phyloP scores from a whole-genome alignment of 1,140 invertebrate genomes.

The Condylostylus longicornis region DNA sequence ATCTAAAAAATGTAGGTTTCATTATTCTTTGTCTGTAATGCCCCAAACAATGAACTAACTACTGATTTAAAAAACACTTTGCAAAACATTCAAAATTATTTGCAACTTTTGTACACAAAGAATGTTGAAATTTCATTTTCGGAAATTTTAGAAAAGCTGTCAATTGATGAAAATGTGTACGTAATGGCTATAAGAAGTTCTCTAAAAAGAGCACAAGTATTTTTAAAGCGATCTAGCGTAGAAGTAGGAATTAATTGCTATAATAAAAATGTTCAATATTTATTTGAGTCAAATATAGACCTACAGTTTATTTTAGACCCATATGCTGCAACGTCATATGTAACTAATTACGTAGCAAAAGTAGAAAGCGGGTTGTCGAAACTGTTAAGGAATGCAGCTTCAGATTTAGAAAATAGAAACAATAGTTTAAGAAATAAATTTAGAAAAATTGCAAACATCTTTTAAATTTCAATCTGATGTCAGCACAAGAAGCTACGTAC shows the following conservation, averaged over 20 bases:
- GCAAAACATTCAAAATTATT: neutral
- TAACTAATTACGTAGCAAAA: slow-evolving; percentile 1
- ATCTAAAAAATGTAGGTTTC: neutral
- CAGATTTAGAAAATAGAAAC: neutral
- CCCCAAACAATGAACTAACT: neutral
- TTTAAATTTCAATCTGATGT: neutral
- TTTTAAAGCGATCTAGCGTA: neutral
- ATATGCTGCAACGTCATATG: neutral
- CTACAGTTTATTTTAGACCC: slow-evolving; percentile 1
- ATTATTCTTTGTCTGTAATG: slow-evolving; percentile 1
- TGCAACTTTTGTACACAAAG: neutral
- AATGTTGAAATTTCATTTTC: neutral
- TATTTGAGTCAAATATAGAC: slow-evolving; percentile 2
- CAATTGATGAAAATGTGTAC: neutral
- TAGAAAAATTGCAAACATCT: neutral
- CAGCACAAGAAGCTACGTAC: slow-evolving; percentile 1
- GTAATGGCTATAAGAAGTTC: neutral
- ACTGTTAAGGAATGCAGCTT: neutral
- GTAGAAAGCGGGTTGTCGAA: neutral
- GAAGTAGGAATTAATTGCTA: neutral
- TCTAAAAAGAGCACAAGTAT: neutral
- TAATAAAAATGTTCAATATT: slow-evolving; percentile 1
- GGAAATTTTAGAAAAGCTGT: neutral
- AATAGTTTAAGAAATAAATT: neutral
- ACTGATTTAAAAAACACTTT: neutral